These are phyloP conservation scores for Corydoras maculifer DNA, from an alignment of 2,113 vertebrate species.

Conservation along the genomic window DNA sequence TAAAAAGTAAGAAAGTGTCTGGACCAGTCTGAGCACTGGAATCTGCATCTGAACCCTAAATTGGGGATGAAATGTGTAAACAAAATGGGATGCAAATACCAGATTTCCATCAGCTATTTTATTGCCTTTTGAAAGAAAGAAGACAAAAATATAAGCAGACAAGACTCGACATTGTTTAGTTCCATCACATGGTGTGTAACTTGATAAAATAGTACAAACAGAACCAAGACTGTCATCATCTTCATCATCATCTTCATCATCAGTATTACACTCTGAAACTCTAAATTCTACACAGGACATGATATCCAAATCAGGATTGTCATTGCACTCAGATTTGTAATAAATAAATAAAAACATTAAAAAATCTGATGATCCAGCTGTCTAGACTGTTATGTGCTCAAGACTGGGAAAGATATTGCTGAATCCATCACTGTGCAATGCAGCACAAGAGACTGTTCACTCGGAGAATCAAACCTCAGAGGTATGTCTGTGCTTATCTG, in stretches of 20 bases:
- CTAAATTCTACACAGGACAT: too few relatives aligned
- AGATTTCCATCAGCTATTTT: constrained; percentile 26
- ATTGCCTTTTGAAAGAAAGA: constrained; percentile 33
- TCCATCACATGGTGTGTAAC: too few relatives aligned
- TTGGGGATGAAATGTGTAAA: background rate
- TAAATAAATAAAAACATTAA: constrained; percentile 34
- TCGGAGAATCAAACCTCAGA: background rate
- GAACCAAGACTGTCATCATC: too few relatives aligned
- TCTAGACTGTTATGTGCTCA: background rate
- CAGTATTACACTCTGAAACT: too few relatives aligned
- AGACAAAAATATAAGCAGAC: background rate
- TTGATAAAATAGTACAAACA: too few relatives aligned
- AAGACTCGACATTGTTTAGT: too few relatives aligned
- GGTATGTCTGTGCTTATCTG: too few relatives aligned
- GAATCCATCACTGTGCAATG: constrained; percentile 1
- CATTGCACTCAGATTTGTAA: constrained; percentile 3
- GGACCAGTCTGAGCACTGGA: background rate
- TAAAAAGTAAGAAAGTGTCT: too few relatives aligned
- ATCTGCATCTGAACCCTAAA: background rate
- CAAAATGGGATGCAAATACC: background rate
- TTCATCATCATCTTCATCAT: too few relatives aligned
- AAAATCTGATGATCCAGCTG: background rate
- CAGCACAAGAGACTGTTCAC: background rate
- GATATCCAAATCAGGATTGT: constrained; percentile 5
- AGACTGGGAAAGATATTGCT: constrained; percentile 30